phyloP scores from a whole-genome alignment of 2,113 vertebrate species.

The Telmatochromis bifrenatus region DNA sequence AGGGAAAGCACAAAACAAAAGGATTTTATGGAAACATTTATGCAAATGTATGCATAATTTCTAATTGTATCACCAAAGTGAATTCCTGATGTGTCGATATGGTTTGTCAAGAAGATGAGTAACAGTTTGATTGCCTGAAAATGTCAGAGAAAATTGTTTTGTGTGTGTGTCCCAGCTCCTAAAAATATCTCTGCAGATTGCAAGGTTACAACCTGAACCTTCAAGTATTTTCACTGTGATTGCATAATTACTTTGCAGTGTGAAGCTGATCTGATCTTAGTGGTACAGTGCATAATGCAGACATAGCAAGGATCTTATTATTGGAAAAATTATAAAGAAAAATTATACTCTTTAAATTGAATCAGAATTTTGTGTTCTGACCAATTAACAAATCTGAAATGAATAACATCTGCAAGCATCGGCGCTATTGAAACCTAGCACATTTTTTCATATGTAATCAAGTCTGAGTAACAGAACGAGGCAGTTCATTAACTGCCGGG shows the following conservation, averaged over 20 bases:
- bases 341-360: not conserved
- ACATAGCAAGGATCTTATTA: not conserved
- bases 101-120: not conserved
- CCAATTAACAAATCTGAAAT: not conserved
- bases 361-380: not conserved
- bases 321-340: not conserved
- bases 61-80: slow-evolving; percentile 24
- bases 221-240: not conserved
- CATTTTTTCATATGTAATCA: slow-evolving; percentile 13
- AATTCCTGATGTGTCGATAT: slow-evolving; percentile 30
- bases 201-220: not conserved
- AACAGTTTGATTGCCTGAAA: slow-evolving; percentile 22
- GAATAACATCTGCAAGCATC: not conserved
- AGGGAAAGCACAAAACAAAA: slow-evolving; percentile 52
- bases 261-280: not conserved
- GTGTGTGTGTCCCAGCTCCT: not conserved
- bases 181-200: not conserved
- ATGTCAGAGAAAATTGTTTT: slow-evolving; percentile 29
- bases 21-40: slow-evolving; percentile 48
- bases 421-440: not conserved
- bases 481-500: slow-evolving; percentile 28
- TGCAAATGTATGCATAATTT: slow-evolving; percentile 58
- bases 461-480: slow-evolving; percentile 32
- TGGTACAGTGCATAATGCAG: not conserved
- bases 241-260: not conserved